A percentile compares a stretch with the other conserved stretches of the same genome.
Conservation (phyloP, 2,797 vertebrate species). For the Coreius guichenoti region DNA sequence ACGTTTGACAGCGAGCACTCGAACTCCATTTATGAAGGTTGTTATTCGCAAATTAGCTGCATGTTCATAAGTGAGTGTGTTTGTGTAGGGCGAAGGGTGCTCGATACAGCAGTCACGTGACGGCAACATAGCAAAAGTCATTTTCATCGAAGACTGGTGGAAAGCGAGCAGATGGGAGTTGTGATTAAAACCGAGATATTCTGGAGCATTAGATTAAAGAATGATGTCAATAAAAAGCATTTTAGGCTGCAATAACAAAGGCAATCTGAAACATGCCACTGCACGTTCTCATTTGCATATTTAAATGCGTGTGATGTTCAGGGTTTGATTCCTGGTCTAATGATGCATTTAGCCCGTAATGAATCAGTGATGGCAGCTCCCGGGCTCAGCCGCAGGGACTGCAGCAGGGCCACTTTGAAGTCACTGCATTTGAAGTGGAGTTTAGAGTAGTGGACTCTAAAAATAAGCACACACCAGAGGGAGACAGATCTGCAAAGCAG, state of each 20-base stretch:
- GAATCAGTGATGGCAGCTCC: constrained; percentile 80
- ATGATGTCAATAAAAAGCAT: constrained; percentile 67
- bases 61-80: constrained; percentile 40
- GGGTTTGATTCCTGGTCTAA: constrained; percentile 81
- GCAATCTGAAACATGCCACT: constrained; percentile 60
- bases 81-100: constrained; percentile 33
- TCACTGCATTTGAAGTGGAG: constrained; percentile 59
- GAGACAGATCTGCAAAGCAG: constrained; percentile 40
- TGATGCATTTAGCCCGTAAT: constrained; percentile 81
- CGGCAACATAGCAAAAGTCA: constrained; percentile 60
- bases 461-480: constrained; percentile 51
- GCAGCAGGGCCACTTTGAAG: constrained; percentile 63
- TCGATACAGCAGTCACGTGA: constrained; percentile 49
- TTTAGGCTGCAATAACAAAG: constrained; percentile 67
- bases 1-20: constrained; percentile 33
- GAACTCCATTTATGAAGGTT: constrained; percentile 48
- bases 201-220: constrained; percentile 68
- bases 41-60: constrained; percentile 50
- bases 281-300: constrained; percentile 76
- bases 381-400: constrained; percentile 60
- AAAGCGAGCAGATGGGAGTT: constrained; percentile 67
- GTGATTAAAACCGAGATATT: constrained; percentile 68
- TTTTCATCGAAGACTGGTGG: constrained; percentile 41
- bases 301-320: constrained; percentile 78
- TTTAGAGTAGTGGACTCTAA: constrained; percentile 47